phyloP scores from a whole-genome alignment of 2,113 vertebrate genomes.

The Oncorhynchus gorbuscha region DNA sequence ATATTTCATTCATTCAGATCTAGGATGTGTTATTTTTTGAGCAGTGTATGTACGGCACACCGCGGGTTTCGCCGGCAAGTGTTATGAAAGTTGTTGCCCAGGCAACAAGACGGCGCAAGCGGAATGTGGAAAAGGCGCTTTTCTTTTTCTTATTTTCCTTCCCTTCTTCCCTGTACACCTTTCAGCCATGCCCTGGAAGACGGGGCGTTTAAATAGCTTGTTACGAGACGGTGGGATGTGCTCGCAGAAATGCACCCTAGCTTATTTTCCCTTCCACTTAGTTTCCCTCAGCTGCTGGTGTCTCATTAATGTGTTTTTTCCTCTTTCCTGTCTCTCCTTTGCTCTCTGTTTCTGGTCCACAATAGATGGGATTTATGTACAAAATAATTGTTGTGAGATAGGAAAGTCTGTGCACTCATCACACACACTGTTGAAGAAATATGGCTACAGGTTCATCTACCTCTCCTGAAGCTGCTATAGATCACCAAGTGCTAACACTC shows the following conservation, averaged over 20 bases:
- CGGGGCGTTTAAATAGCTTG: constrained; percentile 34
- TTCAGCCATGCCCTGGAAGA: constrained; percentile 13
- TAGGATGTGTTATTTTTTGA: no score
- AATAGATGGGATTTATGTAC: neutral
- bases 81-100: constrained; percentile 71
- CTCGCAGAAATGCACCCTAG: constrained; percentile 3
- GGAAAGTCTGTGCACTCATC: neutral
- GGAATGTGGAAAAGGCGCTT: constrained; percentile 52
- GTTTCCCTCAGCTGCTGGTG: neutral
- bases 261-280: constrained; percentile 11
- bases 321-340: neutral
- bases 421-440: neutral
- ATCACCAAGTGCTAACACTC: no score
- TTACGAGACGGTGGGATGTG: constrained; percentile 29
- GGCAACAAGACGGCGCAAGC: constrained; percentile 60
- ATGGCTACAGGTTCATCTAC: no score
- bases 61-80: constrained; percentile 48
- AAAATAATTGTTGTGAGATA: neutral
- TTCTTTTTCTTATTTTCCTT: constrained; percentile 11
- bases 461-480: no score
- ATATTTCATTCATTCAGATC: no score
- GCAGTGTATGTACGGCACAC: constrained; percentile 53
- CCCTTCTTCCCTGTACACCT: constrained; percentile 18
- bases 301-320: neutral
- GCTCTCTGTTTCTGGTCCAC: neutral